Base-by-base conservation (phyloP, 1,140 invertebrate species). In the Bombus ignitus region DNA sequence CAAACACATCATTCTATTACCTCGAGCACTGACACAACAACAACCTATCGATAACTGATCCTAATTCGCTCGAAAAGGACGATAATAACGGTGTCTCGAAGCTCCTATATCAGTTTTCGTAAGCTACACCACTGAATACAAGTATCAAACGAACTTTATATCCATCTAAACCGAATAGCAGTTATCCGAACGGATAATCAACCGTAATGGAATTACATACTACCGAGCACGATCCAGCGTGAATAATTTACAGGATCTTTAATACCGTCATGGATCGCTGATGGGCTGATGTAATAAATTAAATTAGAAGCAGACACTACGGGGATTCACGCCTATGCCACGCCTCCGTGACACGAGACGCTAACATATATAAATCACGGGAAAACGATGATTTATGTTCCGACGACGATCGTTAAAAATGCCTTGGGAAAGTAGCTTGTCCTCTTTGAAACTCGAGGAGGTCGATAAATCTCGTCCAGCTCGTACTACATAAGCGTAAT, bases 301-400 rank as follows among this genome's bases (percentile, higher is more conserved):
- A 91, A 90, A 92, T 92, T 92, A 91, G 90, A 89, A 87, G 85
- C 88, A 80, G 76, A 87, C 91, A 89, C 88, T 42, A 71, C 18
- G 72, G 66, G 47, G 87, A 91, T 88, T 87, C 47, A 83, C 83
- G 66, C 83, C 57, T 83, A 47, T 73, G 78, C 83, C 86, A 91
- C 90, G 87, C 91, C 91, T 86, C 87, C 85, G 79, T 89, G 87
- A 88, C 87, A 92, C 91, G 88, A 82, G 88, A 90, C 87, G 82
- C 65, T 44, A 75, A 85, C 84, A 83, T 82, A 88, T 89, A 88
- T 91, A 89, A 92, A 91, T 90, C 91, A 92, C 83, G 85, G 88
- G 53, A 86, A 91, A 92, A 91, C 88, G 88, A 92, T 92, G 90
- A 92, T 87, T 92, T 88, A 87, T 86, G 85, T 84, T 53, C 79